Base-by-base conservation (phyloP, 2,888 invertebrate species). In the Conistra vaccinii region DNA sequence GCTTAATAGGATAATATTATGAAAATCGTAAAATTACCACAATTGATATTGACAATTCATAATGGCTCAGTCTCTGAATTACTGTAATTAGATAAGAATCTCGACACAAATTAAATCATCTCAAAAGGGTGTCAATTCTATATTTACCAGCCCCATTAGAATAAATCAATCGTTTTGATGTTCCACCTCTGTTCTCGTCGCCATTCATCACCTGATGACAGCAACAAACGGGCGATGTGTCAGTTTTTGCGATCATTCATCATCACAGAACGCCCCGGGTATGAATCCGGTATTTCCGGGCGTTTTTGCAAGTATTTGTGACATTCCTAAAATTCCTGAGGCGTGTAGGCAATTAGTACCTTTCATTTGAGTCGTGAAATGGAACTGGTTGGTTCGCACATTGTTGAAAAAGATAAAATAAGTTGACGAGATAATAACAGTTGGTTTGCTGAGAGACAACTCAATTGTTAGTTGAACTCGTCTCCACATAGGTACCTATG, bases 201-300 rank as follows among this genome's bases (percentile, higher is more conserved):
- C 76, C 89, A 93, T 95, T 83, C 81, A 94, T 95, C 94, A 94
- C 68, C 20, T 68, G 90, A 85, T 84, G 94, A 94, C 94, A 92
- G 89, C 58, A 88, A 91, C 92, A 90, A 90, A 90, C 81, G 88
- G 86, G 73, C 88, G 87, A 78, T 86, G 83, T 83, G 82, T 58
- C 76, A 81, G 90, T 93, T 94, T 94, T 94, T 94, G 89, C 82
- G 71, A 14, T 78, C 89, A 89, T 94, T 87, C 78, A 93, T 94
- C 94, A 93, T 91, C 92, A 93, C 91, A 92, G 85, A 92, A 89
- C 93, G 90, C 94, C 80, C 57, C n/a, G 26, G 58, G 26, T 51
- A 60, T 23, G 66, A 58, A 61, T 42, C 0, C 2, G 48, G 72
- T 62, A 66, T 79, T 85, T 86, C 87, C 85, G 78, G 78, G 45